Conservation (phyloP, 2,797 vertebrate species). For the Mallotus villosus region DNA sequence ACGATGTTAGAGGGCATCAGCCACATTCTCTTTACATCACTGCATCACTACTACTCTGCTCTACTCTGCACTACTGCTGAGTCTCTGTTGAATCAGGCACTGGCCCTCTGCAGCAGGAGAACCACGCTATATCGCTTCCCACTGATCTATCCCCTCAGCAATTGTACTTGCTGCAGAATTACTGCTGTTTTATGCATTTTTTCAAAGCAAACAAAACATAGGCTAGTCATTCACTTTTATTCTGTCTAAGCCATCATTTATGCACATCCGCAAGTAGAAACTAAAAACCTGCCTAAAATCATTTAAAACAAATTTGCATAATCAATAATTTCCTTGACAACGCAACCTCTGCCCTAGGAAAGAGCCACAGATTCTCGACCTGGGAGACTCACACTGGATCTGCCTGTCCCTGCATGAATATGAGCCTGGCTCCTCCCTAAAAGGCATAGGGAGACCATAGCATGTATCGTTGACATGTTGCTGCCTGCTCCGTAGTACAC, state of each 20-base stretch:
- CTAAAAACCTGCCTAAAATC: constrained; percentile 14
- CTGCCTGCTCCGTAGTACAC: constrained; percentile 26
- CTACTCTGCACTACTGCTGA: constrained; percentile 44
- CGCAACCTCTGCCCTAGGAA: constrained; percentile 35
- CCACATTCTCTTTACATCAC: not conserved
- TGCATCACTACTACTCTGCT: constrained; percentile 14
- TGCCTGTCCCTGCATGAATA: constrained; percentile 26
- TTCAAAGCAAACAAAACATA: too few species aligned
- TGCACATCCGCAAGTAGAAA: constrained; percentile 26
- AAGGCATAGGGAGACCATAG: constrained; percentile 24
- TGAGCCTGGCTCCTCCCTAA: constrained; percentile 34
- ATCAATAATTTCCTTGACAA: constrained; percentile 33
- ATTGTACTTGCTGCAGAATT: constrained; percentile 8
- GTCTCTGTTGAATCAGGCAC: constrained; percentile 39
- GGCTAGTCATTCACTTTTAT: too few species aligned
- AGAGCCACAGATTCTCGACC: constrained; percentile 23
- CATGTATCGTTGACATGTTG: constrained; percentile 33
- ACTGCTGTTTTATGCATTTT: not conserved
- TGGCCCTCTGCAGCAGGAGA: constrained; percentile 1
- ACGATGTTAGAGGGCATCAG: not conserved
- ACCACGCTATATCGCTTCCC: not conserved
- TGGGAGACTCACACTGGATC: constrained; percentile 10
- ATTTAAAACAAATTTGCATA: constrained; percentile 6
- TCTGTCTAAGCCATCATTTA: constrained; percentile 13
- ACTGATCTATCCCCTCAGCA: not conserved